Evolutionary conservation across 2,888 invertebrate species (phyloP), one percentile per base, ranked within the genome.

Genomic region (Timema podura): DNA sequence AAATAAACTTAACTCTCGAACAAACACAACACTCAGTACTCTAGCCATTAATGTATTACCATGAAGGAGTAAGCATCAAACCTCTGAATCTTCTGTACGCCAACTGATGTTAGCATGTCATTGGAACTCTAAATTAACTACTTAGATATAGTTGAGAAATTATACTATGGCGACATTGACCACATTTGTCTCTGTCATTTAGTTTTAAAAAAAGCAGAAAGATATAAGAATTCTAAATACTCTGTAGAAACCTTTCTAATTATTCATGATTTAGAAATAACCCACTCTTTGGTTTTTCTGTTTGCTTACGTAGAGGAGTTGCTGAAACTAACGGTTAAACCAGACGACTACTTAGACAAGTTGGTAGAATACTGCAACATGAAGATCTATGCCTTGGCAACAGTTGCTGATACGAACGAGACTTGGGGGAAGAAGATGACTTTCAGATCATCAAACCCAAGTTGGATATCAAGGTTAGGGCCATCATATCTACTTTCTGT

Each of bases 401-500:
- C 88, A n/a, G 92, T 93, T 0, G 84, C 86, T 68, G 92, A 93
- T 80, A 93, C 93, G 15, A 88, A 88, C 69, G 92, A 93, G 80
- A 88, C 91, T 3, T 93, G 92, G 90, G 89, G 91, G 91, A 89
- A 74, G 91, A 92, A 76, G 92, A 93, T 76, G 91, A 92, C 80
- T 92, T 92, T 82, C 89, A 91, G 80, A 85, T 93, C 7, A 81
- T 89, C 48, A 91, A 90, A 77, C 93, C 93, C 1, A 86, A 83
- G 71, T 87, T 92, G 68, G 82, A 81, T 49, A 85, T 93, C 49
- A 86, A 87, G 84, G 92, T 91, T 82, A 74, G 75, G 6, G 44
- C 49, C 9, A 2, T 30, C 30, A 30, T 30, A 30, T 30, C 30
- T 30, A 30, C 30, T 1, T 30, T 30, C 88, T n/a, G 92, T 93